Base-by-base conservation (phyloP, 2,888 invertebrate genomes). In the Portevinia maculata region DNA sequence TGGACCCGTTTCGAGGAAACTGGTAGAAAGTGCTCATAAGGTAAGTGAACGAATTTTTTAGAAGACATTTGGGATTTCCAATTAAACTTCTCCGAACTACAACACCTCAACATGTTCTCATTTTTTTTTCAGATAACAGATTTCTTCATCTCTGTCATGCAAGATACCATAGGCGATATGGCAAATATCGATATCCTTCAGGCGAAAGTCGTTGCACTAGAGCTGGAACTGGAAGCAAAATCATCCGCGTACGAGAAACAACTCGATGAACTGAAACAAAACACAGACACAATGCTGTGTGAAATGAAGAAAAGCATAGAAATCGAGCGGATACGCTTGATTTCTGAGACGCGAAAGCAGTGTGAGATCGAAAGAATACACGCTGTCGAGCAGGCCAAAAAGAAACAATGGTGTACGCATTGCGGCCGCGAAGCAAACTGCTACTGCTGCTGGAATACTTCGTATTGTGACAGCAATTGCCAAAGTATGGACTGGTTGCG, bases 361-460 rank as follows among this genome's bases (percentile, higher is more conserved):
- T 93, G 93, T 71, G 95, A 96, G 86, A 87, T 92, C 0, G 97
- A 97, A 73, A 92, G 94, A 34, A 92, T 94, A 44, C 92, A 93
- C 19, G 94, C 94, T 9, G 93, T 98, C 32, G 91, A 91, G 44
- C 94, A 95, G 62, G 93, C 96, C 7, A 98, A 98, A 91, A 93
- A 94, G 44, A 97, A 96, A 88, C 97, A 97, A 89, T 98, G 98
- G 98, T 98, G 98, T 90, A 95, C 96, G 0, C 93, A 94, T 88
- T 98, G 98, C 90, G 93, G 93, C 41, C 95, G 95, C 85, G 98
- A 98, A 90, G 97, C 98, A 0, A 94, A 95, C 86, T 96, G 97
- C 90, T 97, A 97, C 90, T 98, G 98, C 88, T 98, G 98, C 88
- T 98, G 98, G 98, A 98, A 98, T 91, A 98, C 98, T 0, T 94